Conservation (phyloP, 2,888 invertebrate genomes). For the Ectemnius lituratus region DNA sequence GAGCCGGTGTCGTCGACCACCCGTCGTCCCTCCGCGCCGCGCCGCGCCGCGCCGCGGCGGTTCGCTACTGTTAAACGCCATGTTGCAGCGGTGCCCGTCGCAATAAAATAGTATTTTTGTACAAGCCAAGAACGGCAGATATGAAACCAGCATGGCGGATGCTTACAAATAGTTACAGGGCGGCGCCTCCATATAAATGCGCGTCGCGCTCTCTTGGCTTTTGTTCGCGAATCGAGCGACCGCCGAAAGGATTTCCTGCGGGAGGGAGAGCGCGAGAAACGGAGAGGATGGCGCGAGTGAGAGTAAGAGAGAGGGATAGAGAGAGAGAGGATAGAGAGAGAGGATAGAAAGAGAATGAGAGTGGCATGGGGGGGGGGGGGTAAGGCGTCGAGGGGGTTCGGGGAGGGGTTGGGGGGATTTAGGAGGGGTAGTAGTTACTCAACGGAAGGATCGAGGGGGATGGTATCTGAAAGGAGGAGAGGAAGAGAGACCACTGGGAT, state of each 20-base stretch:
- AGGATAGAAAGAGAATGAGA: no score
- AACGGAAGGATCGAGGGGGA: no score
- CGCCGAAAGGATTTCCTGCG: slow-evolving; percentile 56
- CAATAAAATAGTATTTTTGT: slow-evolving; percentile 71
- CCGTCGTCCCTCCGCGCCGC: background rate
- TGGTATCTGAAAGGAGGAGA: slow-evolving; percentile 25
- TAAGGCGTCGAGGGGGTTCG: background rate
- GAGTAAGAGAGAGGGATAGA: slow-evolving; percentile 14
- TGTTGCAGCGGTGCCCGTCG: slow-evolving; percentile 58
- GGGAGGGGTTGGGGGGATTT: slow-evolving; percentile 1
- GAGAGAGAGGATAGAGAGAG: no score
- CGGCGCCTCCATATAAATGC: slow-evolving; percentile 69
- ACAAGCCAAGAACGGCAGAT: slow-evolving; percentile 72
- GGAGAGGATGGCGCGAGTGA: background rate
- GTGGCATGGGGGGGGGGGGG: no score
- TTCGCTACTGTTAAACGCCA: slow-evolving; percentile 59
- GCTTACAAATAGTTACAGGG: slow-evolving; percentile 77
- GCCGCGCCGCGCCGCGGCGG: slow-evolving; percentile 36
- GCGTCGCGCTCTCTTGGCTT: slow-evolving; percentile 44
- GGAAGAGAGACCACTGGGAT: slow-evolving; percentile 25
- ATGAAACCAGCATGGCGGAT: slow-evolving; percentile 77
- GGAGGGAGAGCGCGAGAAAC: slow-evolving; percentile 9
- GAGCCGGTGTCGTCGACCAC: slow-evolving; percentile 51
- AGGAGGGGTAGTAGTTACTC: slow-evolving; percentile 25
- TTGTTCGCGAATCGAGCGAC: slow-evolving; percentile 61